A percentile compares a stretch with the other conserved stretches of the same genome.
phyloP scores from a whole-genome alignment of 2,113 vertebrate species.

The Sebastes fasciatus region DNA sequence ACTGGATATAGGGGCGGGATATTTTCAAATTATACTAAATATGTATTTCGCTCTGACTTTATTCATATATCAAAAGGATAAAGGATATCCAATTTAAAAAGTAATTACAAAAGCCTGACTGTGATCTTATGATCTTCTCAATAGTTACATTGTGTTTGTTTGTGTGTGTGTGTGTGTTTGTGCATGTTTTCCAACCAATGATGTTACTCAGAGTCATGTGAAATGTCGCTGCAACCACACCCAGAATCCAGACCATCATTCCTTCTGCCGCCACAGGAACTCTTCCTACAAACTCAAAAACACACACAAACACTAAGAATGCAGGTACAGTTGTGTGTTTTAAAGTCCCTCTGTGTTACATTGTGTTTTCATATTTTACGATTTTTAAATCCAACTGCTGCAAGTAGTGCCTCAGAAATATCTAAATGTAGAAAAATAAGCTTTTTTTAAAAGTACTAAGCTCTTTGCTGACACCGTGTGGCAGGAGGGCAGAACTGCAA shows the following conservation, averaged over 20 bases:
- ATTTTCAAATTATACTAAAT: background rate
- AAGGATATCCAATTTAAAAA: background rate
- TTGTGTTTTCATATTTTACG: background rate
- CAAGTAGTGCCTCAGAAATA: too few species aligned
- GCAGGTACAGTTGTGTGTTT: background rate
- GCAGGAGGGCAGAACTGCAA: background rate
- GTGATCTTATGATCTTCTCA: constrained; percentile 29
- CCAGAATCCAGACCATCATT: constrained; percentile 21
- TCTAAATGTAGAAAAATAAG: background rate
- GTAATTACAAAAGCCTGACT: constrained; percentile 31
- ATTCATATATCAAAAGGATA: background rate
- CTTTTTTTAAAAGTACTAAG: background rate
- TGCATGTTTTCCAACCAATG: background rate
- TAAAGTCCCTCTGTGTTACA: too few species aligned
- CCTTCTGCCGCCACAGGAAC: background rate
- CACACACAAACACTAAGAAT: background rate
- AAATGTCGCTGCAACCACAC: constrained; percentile 50
- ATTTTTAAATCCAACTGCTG: background rate
- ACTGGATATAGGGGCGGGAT: background rate
- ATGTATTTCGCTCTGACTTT: background rate
- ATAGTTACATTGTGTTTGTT: background rate
- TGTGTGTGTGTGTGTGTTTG: constrained; percentile 6
- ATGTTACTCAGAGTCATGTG: constrained; percentile 67
- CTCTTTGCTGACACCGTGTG: constrained; percentile 46
- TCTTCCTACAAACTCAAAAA: background rate